Evolutionary conservation across 2,797 vertebrate species (phyloP).

Genomic region (Otus scops): DNA sequence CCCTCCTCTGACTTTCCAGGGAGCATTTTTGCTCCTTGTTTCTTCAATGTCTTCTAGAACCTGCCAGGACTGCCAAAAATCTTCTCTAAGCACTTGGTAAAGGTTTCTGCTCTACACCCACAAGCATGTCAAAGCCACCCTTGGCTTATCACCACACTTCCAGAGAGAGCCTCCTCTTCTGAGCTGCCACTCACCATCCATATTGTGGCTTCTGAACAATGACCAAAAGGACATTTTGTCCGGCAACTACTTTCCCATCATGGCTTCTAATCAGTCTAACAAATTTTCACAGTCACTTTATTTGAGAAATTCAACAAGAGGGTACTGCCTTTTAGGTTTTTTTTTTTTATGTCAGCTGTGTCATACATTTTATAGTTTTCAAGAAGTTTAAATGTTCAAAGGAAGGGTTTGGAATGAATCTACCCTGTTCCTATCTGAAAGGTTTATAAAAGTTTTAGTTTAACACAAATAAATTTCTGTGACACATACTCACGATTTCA

Average conservation of each 20-base stretch:
- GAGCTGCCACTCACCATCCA: not conserved
- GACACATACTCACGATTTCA: not conserved
- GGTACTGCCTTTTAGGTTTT: not conserved
- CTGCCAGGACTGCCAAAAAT: not conserved
- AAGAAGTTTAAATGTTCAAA: not conserved
- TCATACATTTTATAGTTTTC: not conserved
- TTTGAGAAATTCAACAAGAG: not conserved
- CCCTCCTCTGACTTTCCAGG: not conserved
- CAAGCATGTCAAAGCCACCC: fast-evolving
- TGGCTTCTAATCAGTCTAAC: not conserved
- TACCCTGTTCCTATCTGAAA: not conserved
- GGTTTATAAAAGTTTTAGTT: not conserved
- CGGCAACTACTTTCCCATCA: not conserved
- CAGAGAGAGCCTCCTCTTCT: not conserved
- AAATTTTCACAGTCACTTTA: not conserved
- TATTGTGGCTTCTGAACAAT: not conserved
- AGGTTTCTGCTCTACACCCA: not conserved
- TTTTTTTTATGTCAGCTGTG: fast-evolving
- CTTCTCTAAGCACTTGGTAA: not conserved
- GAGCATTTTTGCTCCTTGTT: not conserved
- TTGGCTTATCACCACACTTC: not conserved
- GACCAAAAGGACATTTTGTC: not conserved
- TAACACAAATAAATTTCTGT: not conserved
- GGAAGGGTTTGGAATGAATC: not conserved
- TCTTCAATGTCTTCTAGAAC: not conserved